Evolutionary conservation across 2,113 vertebrate species (phyloP).

Genomic region (Hippocampus comes): DNA sequence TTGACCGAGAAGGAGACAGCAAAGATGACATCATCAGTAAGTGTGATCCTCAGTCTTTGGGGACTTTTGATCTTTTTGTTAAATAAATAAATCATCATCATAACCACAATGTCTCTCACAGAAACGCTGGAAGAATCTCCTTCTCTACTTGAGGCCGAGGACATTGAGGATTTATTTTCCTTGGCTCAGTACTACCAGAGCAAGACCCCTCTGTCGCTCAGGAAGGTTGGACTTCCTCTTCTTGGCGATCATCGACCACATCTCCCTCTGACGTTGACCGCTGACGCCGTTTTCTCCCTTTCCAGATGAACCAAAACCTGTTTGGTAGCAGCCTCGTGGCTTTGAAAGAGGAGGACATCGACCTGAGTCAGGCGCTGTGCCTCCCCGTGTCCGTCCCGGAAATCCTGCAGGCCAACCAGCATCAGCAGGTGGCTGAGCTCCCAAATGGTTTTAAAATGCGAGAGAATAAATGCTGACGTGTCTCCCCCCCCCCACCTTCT

Average conservation of each 20-base stretch:
- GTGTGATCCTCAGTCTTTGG: constrained; percentile 50
- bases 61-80: too few species aligned
- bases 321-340: constrained; percentile 94
- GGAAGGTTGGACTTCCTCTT: constrained; percentile 78
- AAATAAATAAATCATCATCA: neutral
- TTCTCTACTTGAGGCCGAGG: constrained; percentile 82
- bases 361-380: constrained; percentile 94
- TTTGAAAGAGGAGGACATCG: constrained; percentile 93
- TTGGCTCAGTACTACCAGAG: constrained; percentile 96
- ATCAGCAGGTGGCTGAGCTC: constrained; percentile 77
- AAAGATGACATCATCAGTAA: constrained; percentile 91
- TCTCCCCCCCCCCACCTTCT: too few species aligned
- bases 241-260: neutral
- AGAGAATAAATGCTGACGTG: neutral
- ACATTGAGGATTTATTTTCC: constrained; percentile 93
- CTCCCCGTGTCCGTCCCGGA: constrained; percentile 92
- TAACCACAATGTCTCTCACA: constrained; percentile 40
- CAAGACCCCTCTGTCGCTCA: constrained; percentile 93
- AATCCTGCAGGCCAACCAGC: constrained; percentile 97
- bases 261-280: too few species aligned
- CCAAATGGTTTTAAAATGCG: neutral
- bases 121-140: constrained; percentile 87
- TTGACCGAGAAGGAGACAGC: constrained; percentile 78
- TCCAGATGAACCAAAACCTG: constrained; percentile 91
- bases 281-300: neutral